Percentiles rank a stretch among this genome's conserved stretches.
These are phyloP conservation scores for Patiria miniata DNA, from an alignment of 35 echinoderm and acorn worm genomes.

Conservation along the genomic window DNA sequence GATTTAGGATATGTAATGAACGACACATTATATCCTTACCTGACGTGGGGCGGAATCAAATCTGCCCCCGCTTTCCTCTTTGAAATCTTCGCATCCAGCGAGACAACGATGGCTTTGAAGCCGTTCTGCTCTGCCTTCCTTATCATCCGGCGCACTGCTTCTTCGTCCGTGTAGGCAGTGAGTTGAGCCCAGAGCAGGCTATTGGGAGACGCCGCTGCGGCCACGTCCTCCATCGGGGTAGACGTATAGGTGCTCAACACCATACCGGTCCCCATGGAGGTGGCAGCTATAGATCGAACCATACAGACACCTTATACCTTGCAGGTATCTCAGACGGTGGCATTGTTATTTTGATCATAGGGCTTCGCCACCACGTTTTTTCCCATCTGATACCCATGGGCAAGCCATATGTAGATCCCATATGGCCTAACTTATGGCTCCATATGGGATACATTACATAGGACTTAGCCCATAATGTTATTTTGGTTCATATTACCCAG, in stretches of 20 bases:
- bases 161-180: conserved; percentile 55
- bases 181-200: conserved; percentile 85
- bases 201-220: conserved; percentile 52
- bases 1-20: too few species aligned
- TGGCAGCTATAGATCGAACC: conserved; percentile 51
- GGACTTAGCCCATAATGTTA: too few species aligned
- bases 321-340: too few species aligned
- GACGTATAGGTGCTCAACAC: conserved; percentile 73
- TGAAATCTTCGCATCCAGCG: conserved; percentile 59
- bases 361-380: too few species aligned
- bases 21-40: background rate
- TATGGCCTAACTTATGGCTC: too few species aligned
- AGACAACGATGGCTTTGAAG: conserved; percentile 76
- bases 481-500: too few species aligned
- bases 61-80: background rate
- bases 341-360: too few species aligned
- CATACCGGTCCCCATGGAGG: conserved; percentile 64
- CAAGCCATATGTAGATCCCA: too few species aligned
- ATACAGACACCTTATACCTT: too few species aligned
- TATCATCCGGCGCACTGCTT: conserved; percentile 42
- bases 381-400: too few species aligned
- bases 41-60: background rate
- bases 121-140: conserved; percentile 73
- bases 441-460: too few species aligned
- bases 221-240: conserved; percentile 75